Evolutionary conservation across 2,888 invertebrate species (phyloP), one percentile per base, ranked within the genome.

Genomic region (Meandrusa payeni): DNA sequence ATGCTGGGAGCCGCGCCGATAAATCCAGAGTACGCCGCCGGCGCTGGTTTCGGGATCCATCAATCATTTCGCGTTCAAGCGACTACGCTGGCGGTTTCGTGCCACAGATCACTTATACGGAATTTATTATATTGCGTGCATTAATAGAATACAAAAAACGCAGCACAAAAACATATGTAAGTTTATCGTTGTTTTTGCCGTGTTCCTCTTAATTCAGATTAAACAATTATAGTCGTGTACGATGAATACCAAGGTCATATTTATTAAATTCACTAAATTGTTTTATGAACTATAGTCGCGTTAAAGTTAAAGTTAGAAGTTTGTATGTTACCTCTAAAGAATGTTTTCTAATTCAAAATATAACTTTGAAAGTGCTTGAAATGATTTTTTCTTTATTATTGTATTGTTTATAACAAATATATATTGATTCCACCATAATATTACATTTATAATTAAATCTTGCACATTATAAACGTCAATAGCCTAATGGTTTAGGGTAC

Each of bases 41-140:
- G 85, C 76, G 69, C 80, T 64, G 76, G 77, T 74, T 82, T 85
- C 69, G 81, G 83, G 77, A 76, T 64, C 74, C 65, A 87, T 87
- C 86, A 77, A 83, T 87, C 86, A 87, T 76, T 72, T 54, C 44
- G 58, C 54, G 62, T 66, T 67, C 64, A 57, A 69, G 69, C 66
- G 61, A 67, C 75, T 68, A 72, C 73, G 69, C 74, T 69, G 74
- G 70, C 66, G 74, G 76, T 74, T 69, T 45, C 48, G 37, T 47
- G 26, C 46, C 52, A 54, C 52, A 69, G 72, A 60, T 48, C 51
- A 65, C 28, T 13, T 20, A 20, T 41, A 26, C 2, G 5, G 31
- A 10, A 13, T 28, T 27, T 33, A 33, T 41, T 41, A 32, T 37
- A 42, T 42, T 28, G 23, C 22, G 7, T 43, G 29, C 34, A 31